Percentiles rank a stretch among this genome's conserved stretches.
These are phyloP conservation scores for Drosophila ambigua DNA, from an alignment of 1,140 invertebrate genomes.

Conservation along the genomic window DNA sequence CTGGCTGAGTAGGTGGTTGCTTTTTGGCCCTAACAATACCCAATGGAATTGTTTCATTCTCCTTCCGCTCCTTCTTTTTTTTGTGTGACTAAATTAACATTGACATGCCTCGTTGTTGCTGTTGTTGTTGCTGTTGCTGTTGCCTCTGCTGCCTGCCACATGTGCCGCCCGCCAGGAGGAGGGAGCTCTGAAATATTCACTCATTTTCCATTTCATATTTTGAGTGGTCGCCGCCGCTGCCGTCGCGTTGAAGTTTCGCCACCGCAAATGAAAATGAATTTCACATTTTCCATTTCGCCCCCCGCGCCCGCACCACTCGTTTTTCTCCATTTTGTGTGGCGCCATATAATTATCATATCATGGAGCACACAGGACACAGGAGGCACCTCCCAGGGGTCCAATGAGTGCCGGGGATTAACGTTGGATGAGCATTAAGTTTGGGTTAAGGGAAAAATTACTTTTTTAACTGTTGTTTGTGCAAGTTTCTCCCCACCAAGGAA, in stretches of 20 bases:
- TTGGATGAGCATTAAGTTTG: constrained; percentile 21
- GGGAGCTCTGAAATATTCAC: constrained; percentile 70
- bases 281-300: constrained; percentile 65
- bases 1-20: constrained; percentile 22
- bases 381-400: constrained; percentile 52
- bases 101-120: constrained; percentile 64
- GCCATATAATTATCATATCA: constrained; percentile 79
- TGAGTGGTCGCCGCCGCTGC: constrained; percentile 46
- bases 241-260: constrained; percentile 62
- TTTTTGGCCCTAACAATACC: constrained; percentile 68
- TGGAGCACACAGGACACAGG: constrained; percentile 26
- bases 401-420: constrained; percentile 61
- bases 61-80: constrained; percentile 13
- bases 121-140: constrained; percentile 21
- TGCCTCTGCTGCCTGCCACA: constrained; percentile 50
- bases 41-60: constrained; percentile 74
- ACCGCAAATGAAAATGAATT: constrained; percentile 68
- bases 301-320: too few species aligned
- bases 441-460: constrained; percentile 10
- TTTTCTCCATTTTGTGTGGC: constrained; percentile 46
- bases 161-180: constrained; percentile 52
- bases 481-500: neutral
- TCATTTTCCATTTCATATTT: constrained; percentile 79
- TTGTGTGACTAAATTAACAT: constrained; percentile 82
- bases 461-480: neutral